Conservation (phyloP, 2,797 vertebrate species). For the Cossypha dichroa region DNA sequence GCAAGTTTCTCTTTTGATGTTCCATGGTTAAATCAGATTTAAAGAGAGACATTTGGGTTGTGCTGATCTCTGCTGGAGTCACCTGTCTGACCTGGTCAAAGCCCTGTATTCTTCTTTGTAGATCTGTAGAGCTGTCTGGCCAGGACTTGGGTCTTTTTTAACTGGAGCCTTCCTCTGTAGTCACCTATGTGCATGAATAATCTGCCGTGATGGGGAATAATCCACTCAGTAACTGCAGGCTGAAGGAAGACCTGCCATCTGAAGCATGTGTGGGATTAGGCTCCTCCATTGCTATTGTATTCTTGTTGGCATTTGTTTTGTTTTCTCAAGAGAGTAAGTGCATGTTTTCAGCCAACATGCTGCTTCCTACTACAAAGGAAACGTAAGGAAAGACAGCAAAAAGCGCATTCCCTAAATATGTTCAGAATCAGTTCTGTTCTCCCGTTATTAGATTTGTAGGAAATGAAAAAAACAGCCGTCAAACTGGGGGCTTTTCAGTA, state of each 20-base stretch:
- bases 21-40: background rate
- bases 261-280: background rate
- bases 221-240: background rate
- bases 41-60: background rate
- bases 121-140: background rate
- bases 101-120: background rate
- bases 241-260: constrained; percentile 6
- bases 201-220: background rate
- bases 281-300: constrained; percentile 1
- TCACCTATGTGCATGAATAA: background rate
- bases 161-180: background rate
- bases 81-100: background rate
- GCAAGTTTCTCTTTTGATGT: constrained; percentile 20
- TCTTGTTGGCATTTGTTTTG: constrained; percentile 18
- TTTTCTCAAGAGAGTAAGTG: constrained; percentile 8
- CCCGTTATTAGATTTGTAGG: constrained; percentile 76
- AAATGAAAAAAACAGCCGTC: constrained; percentile 69
- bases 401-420: constrained; percentile 73
- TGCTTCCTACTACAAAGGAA: constrained; percentile 59
- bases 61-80: background rate
- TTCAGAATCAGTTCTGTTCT: constrained; percentile 68
- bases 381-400: constrained; percentile 58
- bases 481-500: constrained; percentile 67
- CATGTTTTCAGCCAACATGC: constrained; percentile 1
- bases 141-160: background rate